Conservation (phyloP, 2,113 vertebrate species). For the Eulacestoma nigropectus region DNA sequence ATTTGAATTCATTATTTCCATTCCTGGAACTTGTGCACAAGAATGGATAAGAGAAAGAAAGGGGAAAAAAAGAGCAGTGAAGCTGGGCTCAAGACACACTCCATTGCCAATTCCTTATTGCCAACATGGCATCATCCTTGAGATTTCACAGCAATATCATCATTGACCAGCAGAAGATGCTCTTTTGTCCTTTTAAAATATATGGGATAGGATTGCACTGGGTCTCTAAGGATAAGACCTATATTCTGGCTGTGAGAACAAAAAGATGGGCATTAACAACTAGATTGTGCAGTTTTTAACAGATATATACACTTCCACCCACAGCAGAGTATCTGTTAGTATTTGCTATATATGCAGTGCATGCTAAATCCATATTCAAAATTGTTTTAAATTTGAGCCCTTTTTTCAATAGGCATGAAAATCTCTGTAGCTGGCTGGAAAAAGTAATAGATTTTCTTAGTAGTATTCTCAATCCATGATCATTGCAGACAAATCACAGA, state of each 20-base stretch:
- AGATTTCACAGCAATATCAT: background rate
- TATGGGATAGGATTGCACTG: background rate
- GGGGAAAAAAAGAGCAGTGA: background rate
- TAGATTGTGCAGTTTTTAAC: background rate
- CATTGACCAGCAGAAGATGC: background rate
- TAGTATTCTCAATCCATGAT: background rate
- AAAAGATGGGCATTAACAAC: background rate
- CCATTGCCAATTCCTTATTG: background rate
- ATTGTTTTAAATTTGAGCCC: constrained; percentile 2
- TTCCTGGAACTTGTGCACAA: background rate
- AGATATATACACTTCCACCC: background rate
- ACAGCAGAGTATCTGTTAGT: background rate
- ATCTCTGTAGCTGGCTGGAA: background rate
- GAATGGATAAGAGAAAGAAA: background rate
- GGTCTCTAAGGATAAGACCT: background rate
- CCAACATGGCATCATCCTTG: background rate
- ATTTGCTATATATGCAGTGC: background rate
- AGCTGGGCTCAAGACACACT: background rate
- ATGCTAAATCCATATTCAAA: background rate
- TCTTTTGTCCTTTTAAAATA: constrained; percentile 1
- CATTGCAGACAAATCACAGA: constrained; percentile 26
- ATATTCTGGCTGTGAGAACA: background rate
- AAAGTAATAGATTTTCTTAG: constrained; percentile 16
- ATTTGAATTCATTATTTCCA: constrained; percentile 24
- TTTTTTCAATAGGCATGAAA: background rate